Base-by-base conservation (phyloP, 2,797 vertebrate species). In the Sebastes trivittatus region DNA sequence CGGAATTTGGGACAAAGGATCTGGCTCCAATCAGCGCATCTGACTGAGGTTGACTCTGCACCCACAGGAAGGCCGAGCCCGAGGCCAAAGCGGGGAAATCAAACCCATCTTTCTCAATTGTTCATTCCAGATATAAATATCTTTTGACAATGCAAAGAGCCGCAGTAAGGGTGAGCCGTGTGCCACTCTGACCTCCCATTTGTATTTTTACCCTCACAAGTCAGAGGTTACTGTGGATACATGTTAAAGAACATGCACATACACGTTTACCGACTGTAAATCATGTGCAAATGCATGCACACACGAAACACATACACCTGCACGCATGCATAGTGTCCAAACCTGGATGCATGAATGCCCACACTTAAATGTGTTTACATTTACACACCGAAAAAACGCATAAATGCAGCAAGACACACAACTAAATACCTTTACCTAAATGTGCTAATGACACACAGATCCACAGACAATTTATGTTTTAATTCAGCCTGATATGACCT, bases 121-220 rank as follows among this genome's bases (percentile, higher is more conserved):
- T 88, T 94, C 88, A 81, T 74, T 82, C 72, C 61, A 82, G 90
- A 92, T 93, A 93, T 87, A 93, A 94, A 95, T 93, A 93, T 77
- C 52, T 85, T 80, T 13, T 79, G 84, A 90, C 85, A 90, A 78
- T 54, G 73, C 54, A 71, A 78, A 77, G 67, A 78, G 62, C 61
- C 27, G 7, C 69, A 82, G 38, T 80, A 74, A 81, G 83, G 76
- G 76, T 82, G 78, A 87, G 61, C 76, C 7, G 27, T 4, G 61
- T 78, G 83, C 80, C 91, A 88, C 78, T 81, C 62, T 75, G 71
- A 81, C 80, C 76, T 78, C 65, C 22, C 7, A 14, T 62, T 74
- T 75, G 29, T 74, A 70, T 80, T 64, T 84, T 78, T 55, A 74
- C 18, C 69, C 27, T 52, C 25, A 9, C 2, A 58, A 77, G 66